A percentile compares a stretch with the other conserved stretches of the same genome.
Evolutionary conservation across 2,113 vertebrate species (phyloP).

Genomic region (Ancistrus triradiatus): DNA sequence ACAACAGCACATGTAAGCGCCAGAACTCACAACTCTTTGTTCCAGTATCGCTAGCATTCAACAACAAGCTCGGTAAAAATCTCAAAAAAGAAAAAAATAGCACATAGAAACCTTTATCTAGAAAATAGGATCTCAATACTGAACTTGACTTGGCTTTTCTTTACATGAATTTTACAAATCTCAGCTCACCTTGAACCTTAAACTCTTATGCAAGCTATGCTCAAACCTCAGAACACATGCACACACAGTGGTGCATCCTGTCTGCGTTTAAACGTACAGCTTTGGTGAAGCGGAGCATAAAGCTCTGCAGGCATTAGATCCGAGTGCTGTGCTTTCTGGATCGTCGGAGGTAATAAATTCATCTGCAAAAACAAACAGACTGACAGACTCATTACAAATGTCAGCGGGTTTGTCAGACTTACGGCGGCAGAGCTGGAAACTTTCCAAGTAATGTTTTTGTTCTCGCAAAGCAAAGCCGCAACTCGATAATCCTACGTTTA

Average conservation of each 20-base stretch:
- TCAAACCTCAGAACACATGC: too few species aligned
- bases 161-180: too few species aligned
- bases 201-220: too few species aligned
- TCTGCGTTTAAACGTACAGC: not conserved
- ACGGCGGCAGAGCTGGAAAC: not conserved
- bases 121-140: too few species aligned
- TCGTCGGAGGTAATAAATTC: not conserved
- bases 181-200: too few species aligned
- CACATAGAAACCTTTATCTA: too few species aligned
- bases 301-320: not conserved
- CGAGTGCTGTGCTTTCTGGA: not conserved
- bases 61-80: too few species aligned
- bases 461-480: not conserved
- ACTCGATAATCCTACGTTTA: not conserved
- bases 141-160: too few species aligned
- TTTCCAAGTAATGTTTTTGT: not conserved
- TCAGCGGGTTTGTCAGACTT: not conserved
- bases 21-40: too few species aligned
- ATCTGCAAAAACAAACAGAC: not conserved
- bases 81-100: too few species aligned
- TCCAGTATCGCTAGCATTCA: too few species aligned
- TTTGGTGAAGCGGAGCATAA: not conserved
- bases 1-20: too few species aligned
- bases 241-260: not conserved
- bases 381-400: not conserved